Evolutionary conservation across 2,797 vertebrate species (phyloP).

Genomic region (Chiroxiphia lanceolata): DNA sequence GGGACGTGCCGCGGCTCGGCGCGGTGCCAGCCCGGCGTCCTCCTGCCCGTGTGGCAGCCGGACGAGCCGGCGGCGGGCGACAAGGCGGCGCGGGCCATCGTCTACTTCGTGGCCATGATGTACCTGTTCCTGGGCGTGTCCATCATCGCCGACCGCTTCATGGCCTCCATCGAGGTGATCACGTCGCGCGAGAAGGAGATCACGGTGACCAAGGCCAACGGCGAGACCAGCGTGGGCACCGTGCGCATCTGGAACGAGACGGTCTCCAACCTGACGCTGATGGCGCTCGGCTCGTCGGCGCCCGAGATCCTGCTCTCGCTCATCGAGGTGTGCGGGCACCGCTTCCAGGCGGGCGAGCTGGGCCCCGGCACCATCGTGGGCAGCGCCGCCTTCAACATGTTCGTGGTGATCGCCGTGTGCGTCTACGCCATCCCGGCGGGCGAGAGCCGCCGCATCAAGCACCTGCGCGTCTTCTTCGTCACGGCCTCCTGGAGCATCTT

Average conservation of each 20-base stretch:
- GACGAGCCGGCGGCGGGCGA: slow-evolving; percentile 84
- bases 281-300: slow-evolving; percentile 93
- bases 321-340: slow-evolving; percentile 94
- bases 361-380: slow-evolving; percentile 94
- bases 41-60: slow-evolving; percentile 90
- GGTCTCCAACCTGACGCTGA: slow-evolving; percentile 94
- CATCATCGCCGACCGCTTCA: slow-evolving; percentile 96
- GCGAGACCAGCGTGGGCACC: slow-evolving; percentile 87
- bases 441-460: slow-evolving; percentile 90
- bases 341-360: slow-evolving; percentile 88
- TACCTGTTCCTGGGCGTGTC: slow-evolving; percentile 96
- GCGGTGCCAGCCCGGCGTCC: slow-evolving; percentile 83
- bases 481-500: slow-evolving; percentile 94
- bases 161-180: slow-evolving; percentile 97
- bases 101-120: slow-evolving; percentile 92
- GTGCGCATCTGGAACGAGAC: slow-evolving; percentile 94
- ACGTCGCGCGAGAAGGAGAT: slow-evolving; percentile 95
- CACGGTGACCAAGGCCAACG: slow-evolving; percentile 90
- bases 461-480: slow-evolving; percentile 92
- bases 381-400: slow-evolving; percentile 97
- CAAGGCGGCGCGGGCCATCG: slow-evolving; percentile 84
- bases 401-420: slow-evolving; percentile 92
- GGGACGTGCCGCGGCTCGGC: slow-evolving; percentile 51
- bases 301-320: slow-evolving; percentile 94
- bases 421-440: slow-evolving; percentile 88